phyloP scores from a whole-genome alignment of 2,113 vertebrate species.

The Salvator merianae region DNA sequence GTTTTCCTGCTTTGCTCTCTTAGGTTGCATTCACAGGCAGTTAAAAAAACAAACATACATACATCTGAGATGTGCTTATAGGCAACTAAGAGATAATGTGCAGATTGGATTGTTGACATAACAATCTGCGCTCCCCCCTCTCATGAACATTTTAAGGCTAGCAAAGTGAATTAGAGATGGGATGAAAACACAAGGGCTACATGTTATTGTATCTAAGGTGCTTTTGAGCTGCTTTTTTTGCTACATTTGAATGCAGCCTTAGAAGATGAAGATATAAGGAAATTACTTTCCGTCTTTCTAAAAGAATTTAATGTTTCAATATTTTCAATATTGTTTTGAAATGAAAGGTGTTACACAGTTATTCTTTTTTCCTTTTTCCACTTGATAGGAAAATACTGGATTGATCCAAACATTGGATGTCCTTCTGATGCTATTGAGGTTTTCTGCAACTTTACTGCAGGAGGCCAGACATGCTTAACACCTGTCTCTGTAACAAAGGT shows the following conservation, averaged over 20 bases:
- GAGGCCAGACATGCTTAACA: slow-evolving; percentile 94
- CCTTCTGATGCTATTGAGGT: slow-evolving; percentile 94
- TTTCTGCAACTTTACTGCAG: slow-evolving; percentile 97
- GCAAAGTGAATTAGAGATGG: too few relatives aligned
- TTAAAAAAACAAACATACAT: too few relatives aligned
- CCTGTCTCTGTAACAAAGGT: slow-evolving; percentile 90
- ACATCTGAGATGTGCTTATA: too few relatives aligned
- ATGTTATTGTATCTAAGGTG: too few relatives aligned
- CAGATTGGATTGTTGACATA: too few relatives aligned
- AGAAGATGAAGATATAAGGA: neutral
- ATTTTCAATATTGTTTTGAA: neutral
- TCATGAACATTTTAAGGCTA: too few relatives aligned
- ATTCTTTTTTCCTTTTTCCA: slow-evolving; percentile 32
- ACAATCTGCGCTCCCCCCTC: neutral
- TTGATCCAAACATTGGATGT: slow-evolving; percentile 97
- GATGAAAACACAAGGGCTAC: too few relatives aligned
- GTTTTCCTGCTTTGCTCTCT: too few relatives aligned
- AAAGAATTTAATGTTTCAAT: neutral
- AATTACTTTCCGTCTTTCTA: neutral
- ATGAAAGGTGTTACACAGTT: neutral
- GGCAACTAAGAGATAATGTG: too few relatives aligned
- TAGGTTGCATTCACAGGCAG: too few relatives aligned
- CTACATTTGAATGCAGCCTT: neutral
- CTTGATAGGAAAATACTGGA: slow-evolving; percentile 91
- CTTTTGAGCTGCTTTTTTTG: too few relatives aligned